Evolutionary conservation across 1,140 invertebrate genomes (phyloP).

Genomic region (Scaptomyza graminum): DNA sequence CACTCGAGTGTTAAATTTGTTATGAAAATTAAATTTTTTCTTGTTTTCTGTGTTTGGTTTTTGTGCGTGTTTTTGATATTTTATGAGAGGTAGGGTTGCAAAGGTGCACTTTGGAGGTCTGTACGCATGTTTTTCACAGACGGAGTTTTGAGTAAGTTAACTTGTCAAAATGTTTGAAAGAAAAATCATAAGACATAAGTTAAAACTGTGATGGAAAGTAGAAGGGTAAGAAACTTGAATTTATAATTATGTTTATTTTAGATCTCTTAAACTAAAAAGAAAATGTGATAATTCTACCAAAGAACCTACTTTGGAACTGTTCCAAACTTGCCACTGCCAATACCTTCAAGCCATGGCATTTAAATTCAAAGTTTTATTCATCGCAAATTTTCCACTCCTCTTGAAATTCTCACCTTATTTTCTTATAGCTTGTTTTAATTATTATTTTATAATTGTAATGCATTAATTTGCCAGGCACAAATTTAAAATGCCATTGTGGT

Average conservation of each 20-base stretch:
- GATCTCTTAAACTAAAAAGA: neutral
- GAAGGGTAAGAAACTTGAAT: neutral
- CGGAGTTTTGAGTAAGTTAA: neutral
- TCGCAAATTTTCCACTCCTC: neutral
- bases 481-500: conserved; percentile 16
- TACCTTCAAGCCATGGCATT: too few relatives aligned
- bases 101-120: conserved; percentile 45
- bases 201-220: neutral
- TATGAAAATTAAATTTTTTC: conserved; percentile 71
- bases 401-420: neutral
- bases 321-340: too few relatives aligned
- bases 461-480: conserved; percentile 35
- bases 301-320: too few relatives aligned
- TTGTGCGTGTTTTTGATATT: conserved; percentile 17
- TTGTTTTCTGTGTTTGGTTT: conserved; percentile 38
- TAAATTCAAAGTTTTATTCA: too few relatives aligned
- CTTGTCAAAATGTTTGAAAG: neutral
- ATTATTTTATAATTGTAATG: neutral
- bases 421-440: conserved; percentile 5
- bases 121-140: conserved; percentile 7
- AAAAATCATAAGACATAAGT: conserved; percentile 4
- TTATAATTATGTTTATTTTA: neutral
- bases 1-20: conserved; percentile 62
- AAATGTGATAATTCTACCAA: too few relatives aligned
- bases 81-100: conserved; percentile 8